Base-by-base conservation (phyloP, 1,140 invertebrate genomes). In the Formica selysi region DNA sequence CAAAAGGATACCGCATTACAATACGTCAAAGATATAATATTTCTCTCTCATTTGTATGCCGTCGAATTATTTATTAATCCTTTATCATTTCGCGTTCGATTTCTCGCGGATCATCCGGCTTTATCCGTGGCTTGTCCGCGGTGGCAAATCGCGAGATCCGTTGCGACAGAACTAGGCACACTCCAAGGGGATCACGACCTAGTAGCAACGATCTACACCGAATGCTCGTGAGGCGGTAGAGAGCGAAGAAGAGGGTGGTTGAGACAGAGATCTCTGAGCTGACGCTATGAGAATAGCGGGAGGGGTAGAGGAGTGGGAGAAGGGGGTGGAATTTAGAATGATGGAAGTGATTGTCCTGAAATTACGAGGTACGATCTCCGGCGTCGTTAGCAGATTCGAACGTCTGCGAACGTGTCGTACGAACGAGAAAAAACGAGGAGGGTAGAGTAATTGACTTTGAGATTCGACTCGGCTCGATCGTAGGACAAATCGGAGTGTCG, bases 271-370 rank as follows among this genome's bases (percentile, higher is more conserved):
- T 78, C 62, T 83, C 62, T 65, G 59, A 78, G 76, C 61, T 86
- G 78, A 89, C 87, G 64, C 68, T 78, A 89, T 70, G 71, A 78
- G 85, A 89, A 89, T 78, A 83, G 32, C 65, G 65, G 44, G 65
- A 67, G 2, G 44, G 44, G 6, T 1, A 11, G 38, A 11, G 44
- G 13, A 16, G 26, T 29, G 3, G 4, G 48, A 16, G 48, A 3
- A 5, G 48, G 48, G 48, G 87, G 73, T 44, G 76, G 76, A 90
- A 90, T 90, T 90, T 90, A 67, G 70, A 90, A 86, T 80, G 89
- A 90, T 64, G 70, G 79, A 86, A 86, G 84, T 76, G 89, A 90
- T 90, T 86, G 87, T 90, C 61, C n/a, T 22, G 57, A 86, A 90
- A 90, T 91, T 91, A 90, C 79, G 70, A 86, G 51, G 32, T 76